phyloP scores from a whole-genome alignment of 2,113 vertebrate genomes.

The Physeter macrocephalus region DNA sequence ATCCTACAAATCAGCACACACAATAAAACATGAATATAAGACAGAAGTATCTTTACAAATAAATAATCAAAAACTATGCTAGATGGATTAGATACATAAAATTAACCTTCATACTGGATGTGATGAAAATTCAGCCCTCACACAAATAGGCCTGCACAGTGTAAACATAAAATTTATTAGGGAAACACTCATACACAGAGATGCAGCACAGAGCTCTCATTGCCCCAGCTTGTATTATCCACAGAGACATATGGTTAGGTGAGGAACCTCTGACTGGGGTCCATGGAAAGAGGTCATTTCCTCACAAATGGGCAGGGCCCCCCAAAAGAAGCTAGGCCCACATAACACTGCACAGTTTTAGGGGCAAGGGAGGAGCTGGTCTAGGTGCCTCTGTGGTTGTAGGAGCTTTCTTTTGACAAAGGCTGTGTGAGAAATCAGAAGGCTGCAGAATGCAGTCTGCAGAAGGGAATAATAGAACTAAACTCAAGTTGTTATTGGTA shows the following conservation, averaged over 20 bases:
- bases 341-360: not conserved
- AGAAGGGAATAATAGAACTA: not conserved
- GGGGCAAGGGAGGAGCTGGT: not conserved
- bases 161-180: not conserved
- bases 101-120: not conserved
- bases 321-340: rapidly evolving
- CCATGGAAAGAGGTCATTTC: not conserved
- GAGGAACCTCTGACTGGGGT: not conserved
- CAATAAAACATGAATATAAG: not conserved
- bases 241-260: not conserved
- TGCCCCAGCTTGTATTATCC: not conserved
- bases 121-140: not conserved
- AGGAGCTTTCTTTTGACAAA: not conserved
- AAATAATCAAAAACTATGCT: not conserved
- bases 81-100: not conserved
- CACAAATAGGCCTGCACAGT: not conserved
- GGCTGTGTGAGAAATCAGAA: not conserved
- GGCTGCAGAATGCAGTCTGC: not conserved
- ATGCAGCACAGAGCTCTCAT: not conserved
- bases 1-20: not conserved
- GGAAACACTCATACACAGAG: not conserved
- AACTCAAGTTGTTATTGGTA: not conserved
- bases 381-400: rapidly evolving
- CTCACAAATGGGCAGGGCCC: not conserved
- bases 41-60: not conserved